A percentile compares a stretch with the other conserved stretches of the same genome.
Conservation (phyloP, 2,888 invertebrate species). For the Scaptodrosophila latifasciaeformis region DNA sequence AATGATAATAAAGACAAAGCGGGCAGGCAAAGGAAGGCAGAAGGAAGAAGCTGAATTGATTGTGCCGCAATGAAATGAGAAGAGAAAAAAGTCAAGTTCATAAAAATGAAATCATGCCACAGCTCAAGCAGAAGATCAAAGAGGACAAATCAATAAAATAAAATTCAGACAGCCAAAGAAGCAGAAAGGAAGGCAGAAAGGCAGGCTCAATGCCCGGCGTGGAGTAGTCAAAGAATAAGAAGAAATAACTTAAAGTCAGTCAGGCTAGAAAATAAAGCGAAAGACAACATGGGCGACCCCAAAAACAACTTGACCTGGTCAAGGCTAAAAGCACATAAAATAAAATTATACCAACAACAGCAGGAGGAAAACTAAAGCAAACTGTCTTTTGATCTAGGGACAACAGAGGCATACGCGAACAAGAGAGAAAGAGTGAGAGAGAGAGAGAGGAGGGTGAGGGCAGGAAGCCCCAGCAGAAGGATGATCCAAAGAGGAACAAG, state of each 20-base stretch:
- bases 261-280: slow-evolving; percentile 25
- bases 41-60: too few species aligned
- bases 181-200: slow-evolving; percentile 60
- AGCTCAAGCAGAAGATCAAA: slow-evolving; percentile 67
- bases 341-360: slow-evolving; percentile 57
- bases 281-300: slow-evolving; percentile 48
- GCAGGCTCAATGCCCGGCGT: slow-evolving; percentile 21
- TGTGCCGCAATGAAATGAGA: slow-evolving; percentile 33
- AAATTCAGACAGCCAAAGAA: slow-evolving; percentile 27
- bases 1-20: slow-evolving; percentile 24
- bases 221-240: not conserved
- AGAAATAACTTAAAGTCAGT: slow-evolving; percentile 62
- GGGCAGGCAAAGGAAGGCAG: too few species aligned
- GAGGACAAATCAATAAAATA: slow-evolving; percentile 69
- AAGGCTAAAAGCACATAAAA: slow-evolving; percentile 69
- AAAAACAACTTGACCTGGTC: slow-evolving; percentile 69
- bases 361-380: slow-evolving; percentile 60
- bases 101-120: slow-evolving; percentile 69
- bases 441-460: slow-evolving; percentile 22
- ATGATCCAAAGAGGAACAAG: not conserved
- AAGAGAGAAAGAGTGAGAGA: too few species aligned
- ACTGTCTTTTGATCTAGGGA: slow-evolving; percentile 69
- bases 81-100: slow-evolving; percentile 61
- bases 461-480: slow-evolving; percentile 5
- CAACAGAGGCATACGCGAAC: slow-evolving; percentile 21